Conservation (phyloP, 2,888 invertebrate genomes). For the Heliconius aoede region DNA sequence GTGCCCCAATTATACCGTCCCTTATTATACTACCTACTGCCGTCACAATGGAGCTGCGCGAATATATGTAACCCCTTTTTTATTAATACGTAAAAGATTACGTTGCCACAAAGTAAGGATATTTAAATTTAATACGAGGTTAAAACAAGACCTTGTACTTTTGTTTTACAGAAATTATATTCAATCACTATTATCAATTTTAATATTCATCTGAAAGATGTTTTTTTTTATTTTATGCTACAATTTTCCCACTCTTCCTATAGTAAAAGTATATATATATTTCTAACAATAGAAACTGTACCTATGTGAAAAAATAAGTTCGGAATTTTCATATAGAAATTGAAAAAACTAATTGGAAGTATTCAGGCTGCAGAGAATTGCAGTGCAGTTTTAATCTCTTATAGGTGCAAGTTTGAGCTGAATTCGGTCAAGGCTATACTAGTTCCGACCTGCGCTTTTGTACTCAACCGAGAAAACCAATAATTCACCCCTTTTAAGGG, state of each 20-base stretch:
- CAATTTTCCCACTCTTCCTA: neutral
- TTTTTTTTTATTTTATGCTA: neutral
- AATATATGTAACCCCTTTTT: conserved; percentile 18
- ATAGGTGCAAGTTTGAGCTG: conserved; percentile 54
- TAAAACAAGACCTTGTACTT: neutral
- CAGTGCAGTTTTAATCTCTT: conserved; percentile 61
- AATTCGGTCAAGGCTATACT: conserved; percentile 73
- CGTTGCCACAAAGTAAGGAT: neutral
- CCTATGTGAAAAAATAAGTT: conserved; percentile 2
- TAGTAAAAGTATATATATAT: neutral
- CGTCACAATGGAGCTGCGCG: conserved; percentile 54
- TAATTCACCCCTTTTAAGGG: conserved; percentile 64
- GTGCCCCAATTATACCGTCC: conserved; percentile 75
- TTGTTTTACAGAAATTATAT: neutral
- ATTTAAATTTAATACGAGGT: neutral
- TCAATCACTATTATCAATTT: neutral
- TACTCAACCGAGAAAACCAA: conserved; percentile 60
- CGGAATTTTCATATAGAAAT: conserved; percentile 37
- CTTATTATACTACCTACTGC: conserved; percentile 56
- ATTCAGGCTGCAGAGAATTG: conserved; percentile 55
- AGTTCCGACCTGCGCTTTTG: conserved; percentile 73
- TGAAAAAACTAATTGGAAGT: conserved; percentile 49
- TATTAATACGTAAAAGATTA: conserved; percentile 6
- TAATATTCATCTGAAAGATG: neutral
- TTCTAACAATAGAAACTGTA: neutral